Conservation (phyloP, 1,140 invertebrate genomes). For the Bombus haemorrhoidalis region DNA sequence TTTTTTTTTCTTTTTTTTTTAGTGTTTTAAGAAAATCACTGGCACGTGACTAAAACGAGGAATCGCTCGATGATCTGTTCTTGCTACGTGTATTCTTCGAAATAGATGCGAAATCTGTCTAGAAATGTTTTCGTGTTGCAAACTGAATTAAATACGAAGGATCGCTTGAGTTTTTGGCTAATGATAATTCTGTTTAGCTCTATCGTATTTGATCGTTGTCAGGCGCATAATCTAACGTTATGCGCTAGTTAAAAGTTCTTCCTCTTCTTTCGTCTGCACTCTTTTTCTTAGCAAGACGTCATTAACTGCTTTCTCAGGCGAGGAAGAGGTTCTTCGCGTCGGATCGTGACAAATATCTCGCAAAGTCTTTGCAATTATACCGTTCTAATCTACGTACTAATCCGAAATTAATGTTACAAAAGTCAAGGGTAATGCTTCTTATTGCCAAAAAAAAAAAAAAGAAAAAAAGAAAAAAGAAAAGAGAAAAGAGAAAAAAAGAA, state of each 20-base stretch:
- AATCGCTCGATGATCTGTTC: too few relatives aligned
- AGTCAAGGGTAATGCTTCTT: too few relatives aligned
- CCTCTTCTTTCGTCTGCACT: background rate
- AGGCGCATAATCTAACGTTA: background rate
- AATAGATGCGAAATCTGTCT: background rate
- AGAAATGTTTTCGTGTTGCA: background rate
- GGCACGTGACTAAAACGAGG: too few relatives aligned
- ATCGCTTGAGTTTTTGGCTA: background rate
- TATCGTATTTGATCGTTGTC: too few relatives aligned
- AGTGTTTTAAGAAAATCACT: too few relatives aligned
- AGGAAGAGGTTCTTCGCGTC: background rate
- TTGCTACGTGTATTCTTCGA: background rate
- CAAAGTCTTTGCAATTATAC: background rate
- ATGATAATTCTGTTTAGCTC: background rate
- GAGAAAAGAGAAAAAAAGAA: too few relatives aligned
- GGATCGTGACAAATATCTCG: background rate
- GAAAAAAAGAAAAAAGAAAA: too few relatives aligned
- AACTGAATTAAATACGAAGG: background rate
- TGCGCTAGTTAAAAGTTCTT: background rate
- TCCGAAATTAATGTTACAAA: too few relatives aligned
- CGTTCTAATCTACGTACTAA: background rate
- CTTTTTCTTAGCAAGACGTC: conserved; percentile 4
- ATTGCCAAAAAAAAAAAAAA: too few relatives aligned
- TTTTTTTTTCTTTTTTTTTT: too few relatives aligned
- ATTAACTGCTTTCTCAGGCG: background rate